Evolutionary conservation across 2,888 invertebrate genomes (phyloP), one percentile per base, ranked within the genome.

Genomic region (Lasioglossum morio): DNA sequence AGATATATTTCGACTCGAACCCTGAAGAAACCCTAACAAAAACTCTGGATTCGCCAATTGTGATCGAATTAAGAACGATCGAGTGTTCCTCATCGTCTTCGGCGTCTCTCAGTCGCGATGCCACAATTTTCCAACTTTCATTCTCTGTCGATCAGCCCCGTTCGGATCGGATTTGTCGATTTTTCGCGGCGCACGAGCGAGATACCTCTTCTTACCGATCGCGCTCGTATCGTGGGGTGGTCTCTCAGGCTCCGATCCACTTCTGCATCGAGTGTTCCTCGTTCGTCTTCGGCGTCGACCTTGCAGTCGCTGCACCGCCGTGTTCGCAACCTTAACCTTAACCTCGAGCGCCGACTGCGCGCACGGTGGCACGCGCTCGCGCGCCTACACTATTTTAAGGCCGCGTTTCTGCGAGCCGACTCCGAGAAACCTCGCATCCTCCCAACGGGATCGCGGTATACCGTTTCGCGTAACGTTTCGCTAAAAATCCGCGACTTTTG

Each of bases 321-420:
- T 66, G 76, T 48, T 75, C 73, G 73, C 76, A 88, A 69, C 86
- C 88, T 88, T 88, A 88, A 88, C 88, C 88, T 88, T 88, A 88
- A 88, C 88, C 88, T 85, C 88, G 84, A 84, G 57, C 76, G 72
- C 34, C 78, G 79, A 78, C 46, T 43, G 53, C 76, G 53, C 76
- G 78, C 72, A 60, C 63, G 30, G 76, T 57, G 53, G 74, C 63
- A 60, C 84, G 60, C 81, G 60, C 74, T 53, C 48, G 53, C 53
- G 53, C 53, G 77, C 23, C 43, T 43, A 76, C 77, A 88, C 89
- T 92, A 92, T 92, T 91, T 92, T 88, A 89, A 88, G 87, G 74
- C 66, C 83, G 81, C 66, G 75, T 83, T 88, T 81, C 77, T 77
- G 81, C 69, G 37, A 69, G 69, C 37, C 77, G 79, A 79, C 70